phyloP scores from a whole-genome alignment of 2,113 vertebrate species.

The Podarcis muralis region DNA sequence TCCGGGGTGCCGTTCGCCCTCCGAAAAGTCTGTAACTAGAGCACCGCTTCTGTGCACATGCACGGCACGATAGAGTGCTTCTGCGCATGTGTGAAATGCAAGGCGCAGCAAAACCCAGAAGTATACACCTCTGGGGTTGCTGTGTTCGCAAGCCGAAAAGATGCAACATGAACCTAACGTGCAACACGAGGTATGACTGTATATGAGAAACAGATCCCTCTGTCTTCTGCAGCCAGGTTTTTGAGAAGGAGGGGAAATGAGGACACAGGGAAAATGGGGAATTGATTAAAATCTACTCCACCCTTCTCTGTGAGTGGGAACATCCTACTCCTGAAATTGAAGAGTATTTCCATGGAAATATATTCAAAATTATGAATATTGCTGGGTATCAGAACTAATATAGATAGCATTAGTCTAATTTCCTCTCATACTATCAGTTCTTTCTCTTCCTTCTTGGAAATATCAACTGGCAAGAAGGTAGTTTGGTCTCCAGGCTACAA shows the following conservation, averaged over 20 bases:
- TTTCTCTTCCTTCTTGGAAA: background rate
- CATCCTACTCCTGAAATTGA: background rate
- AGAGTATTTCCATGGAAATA: background rate
- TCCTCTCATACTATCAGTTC: background rate
- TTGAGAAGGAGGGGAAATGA: background rate
- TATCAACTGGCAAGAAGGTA: background rate
- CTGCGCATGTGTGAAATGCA: too few relatives aligned
- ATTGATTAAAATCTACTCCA: background rate
- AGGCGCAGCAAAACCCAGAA: too few relatives aligned
- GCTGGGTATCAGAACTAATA: background rate
- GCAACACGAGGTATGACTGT: too few relatives aligned
- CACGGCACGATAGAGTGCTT: too few relatives aligned
- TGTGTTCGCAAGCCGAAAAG: too few relatives aligned
- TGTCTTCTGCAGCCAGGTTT: background rate
- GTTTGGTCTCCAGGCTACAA: background rate
- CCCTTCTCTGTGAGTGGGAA: background rate
- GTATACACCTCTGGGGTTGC: too few relatives aligned
- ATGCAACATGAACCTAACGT: too few relatives aligned
- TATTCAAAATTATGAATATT: background rate
- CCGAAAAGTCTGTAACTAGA: too few relatives aligned
- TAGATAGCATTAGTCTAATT: background rate
- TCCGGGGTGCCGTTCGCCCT: too few relatives aligned
- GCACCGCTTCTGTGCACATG: too few relatives aligned
- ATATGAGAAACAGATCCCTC: background rate
- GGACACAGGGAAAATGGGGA: background rate